These are phyloP conservation scores for Busseola fusca DNA, from an alignment of 2,888 invertebrate genomes.

Conservation along the genomic window DNA sequence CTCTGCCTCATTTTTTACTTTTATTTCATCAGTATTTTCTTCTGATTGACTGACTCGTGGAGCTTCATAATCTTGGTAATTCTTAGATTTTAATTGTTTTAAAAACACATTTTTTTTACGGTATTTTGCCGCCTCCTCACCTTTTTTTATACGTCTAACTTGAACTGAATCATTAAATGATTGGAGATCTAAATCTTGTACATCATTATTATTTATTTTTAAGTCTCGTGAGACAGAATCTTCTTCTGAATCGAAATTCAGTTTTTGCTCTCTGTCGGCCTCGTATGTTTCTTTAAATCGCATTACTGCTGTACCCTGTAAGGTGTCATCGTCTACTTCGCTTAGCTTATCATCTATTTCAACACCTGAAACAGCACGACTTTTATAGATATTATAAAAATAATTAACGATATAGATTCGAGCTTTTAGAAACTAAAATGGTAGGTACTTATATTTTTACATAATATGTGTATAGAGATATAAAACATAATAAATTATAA, in stretches of 20 bases:
- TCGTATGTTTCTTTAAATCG: neutral
- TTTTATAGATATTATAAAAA: neutral
- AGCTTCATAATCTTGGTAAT: neutral
- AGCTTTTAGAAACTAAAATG: neutral
- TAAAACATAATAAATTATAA: neutral
- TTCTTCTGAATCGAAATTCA: slow-evolving; percentile 1
- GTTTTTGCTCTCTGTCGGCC: neutral
- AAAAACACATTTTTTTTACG: neutral
- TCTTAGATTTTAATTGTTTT: neutral
- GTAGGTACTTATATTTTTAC: neutral
- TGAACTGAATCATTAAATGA: neutral
- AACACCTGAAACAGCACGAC: slow-evolving; percentile 33
- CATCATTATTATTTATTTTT: neutral
- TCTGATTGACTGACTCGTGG: neutral
- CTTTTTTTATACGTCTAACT: slow-evolving; percentile 2
- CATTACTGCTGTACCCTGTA: neutral
- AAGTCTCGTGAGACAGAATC: neutral
- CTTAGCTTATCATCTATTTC: slow-evolving; percentile 24
- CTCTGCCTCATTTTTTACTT: neutral
- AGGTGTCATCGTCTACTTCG: neutral
- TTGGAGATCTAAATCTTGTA: neutral
- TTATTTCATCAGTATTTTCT: neutral
- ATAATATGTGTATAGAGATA: neutral
- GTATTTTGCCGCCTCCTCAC: too few relatives aligned
- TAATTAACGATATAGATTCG: neutral